Conservation (phyloP, 2,113 vertebrate genomes). For the Sus scrofa region T2T-Sscrofa CM000813.6:117573501-117574000, state of each 20-base stretch:
- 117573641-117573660: not conserved
- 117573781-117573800: not conserved
- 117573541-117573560: conserved; percentile 42
- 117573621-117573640: not conserved
- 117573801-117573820: not conserved
- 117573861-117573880: too few relatives aligned
- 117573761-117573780: not conserved
- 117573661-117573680: not conserved
- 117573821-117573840: not conserved
- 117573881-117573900: too few relatives aligned
- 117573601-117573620: not conserved
- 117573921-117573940: too few relatives aligned
- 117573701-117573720: not conserved
- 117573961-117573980: too few relatives aligned
- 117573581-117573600: conserved; percentile 45
- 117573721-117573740: not conserved
- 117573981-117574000: too few relatives aligned
- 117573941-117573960: too few relatives aligned
- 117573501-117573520: conserved; percentile 39
- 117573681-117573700: not conserved
- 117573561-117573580: not conserved
- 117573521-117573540: not conserved
- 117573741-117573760: not conserved
- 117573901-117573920: too few relatives aligned
- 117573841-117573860: too few relatives aligned